These are phyloP conservation scores for Apotomis capreana DNA, from an alignment of 2,888 invertebrate genomes.

Conservation along the genomic window DNA sequence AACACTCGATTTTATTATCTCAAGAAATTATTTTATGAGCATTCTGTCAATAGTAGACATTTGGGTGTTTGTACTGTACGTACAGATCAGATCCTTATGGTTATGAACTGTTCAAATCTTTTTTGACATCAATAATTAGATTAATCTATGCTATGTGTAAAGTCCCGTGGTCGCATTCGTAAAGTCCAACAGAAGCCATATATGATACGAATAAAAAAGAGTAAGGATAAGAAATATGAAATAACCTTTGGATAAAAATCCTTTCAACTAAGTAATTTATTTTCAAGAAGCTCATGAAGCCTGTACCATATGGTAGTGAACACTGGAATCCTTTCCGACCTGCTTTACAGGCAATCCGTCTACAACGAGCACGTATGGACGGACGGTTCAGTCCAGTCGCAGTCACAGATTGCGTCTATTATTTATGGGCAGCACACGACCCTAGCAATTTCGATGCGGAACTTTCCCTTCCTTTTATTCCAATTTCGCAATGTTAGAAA, in stretches of 20 bases:
- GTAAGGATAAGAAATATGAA: too few species aligned
- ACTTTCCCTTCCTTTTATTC: slow-evolving; percentile 77
- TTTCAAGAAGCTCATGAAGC: slow-evolving; percentile 1
- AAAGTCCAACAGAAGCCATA: too few species aligned
- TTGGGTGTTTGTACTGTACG: too few species aligned
- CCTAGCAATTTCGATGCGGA: slow-evolving; percentile 74
- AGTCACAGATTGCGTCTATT: slow-evolving; percentile 78
- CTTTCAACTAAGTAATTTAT: background rate
- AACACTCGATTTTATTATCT: too few species aligned
- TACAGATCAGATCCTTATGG: too few species aligned
- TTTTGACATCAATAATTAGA: too few species aligned
- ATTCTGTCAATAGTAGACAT: too few species aligned
- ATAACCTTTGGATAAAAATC: background rate
- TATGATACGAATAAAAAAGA: too few species aligned
- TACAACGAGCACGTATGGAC: slow-evolving; percentile 25
- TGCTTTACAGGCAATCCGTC: slow-evolving; percentile 20
- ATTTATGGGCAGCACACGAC: slow-evolving; percentile 75
- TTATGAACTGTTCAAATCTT: too few species aligned
- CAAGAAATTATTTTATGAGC: too few species aligned
- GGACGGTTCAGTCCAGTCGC: slow-evolving; percentile 47
- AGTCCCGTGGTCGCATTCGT: too few species aligned
- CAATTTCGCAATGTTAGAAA: slow-evolving; percentile 79
- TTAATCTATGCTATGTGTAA: too few species aligned
- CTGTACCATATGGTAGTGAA: background rate
- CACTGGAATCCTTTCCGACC: slow-evolving; percentile 2